Conservation (phyloP, 1,140 invertebrate species). For the Helicoverpa armigera region DNA sequence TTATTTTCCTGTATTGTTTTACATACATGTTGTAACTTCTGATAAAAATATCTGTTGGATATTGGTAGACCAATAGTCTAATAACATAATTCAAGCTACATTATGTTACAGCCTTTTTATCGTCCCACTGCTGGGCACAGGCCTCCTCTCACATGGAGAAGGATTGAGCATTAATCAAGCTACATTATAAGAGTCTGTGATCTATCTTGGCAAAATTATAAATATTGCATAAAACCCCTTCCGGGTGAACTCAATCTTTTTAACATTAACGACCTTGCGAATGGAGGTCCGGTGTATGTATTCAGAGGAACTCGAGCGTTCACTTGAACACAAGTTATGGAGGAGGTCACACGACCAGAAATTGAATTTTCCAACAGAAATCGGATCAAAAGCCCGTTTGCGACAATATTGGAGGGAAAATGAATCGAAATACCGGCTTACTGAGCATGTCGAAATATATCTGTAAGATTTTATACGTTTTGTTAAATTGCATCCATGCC, state of each 20-base stretch:
- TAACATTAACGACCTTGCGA: neutral
- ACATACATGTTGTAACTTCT: no score
- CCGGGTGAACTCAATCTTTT: no score
- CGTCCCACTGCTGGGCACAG: no score
- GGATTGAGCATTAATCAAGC: no score
- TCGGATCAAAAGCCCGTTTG: slow-evolving; percentile 25
- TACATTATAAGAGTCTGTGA: no score
- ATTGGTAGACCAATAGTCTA: no score
- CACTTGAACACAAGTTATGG: slow-evolving; percentile 36
- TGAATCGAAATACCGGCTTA: slow-evolving; percentile 25
- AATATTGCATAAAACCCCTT: no score
- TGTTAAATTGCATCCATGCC: slow-evolving; percentile 3
- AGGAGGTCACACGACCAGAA: slow-evolving; percentile 1
- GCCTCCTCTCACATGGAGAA: no score
- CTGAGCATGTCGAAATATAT: slow-evolving; percentile 21
- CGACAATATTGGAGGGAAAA: slow-evolving; percentile 33
- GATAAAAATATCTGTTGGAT: no score
- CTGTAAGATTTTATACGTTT: neutral
- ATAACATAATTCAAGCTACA: no score
- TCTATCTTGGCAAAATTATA: no score
- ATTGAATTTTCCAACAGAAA: slow-evolving; percentile 34
- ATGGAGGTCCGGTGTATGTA: neutral
- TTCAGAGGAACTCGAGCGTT: neutral
- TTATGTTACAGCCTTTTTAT: no score
- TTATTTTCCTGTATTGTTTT: neutral